Percentiles rank a stretch among this genome's conserved stretches.
These are phyloP conservation scores for Punctoribates punctum DNA, from an alignment of 2,888 invertebrate species.

Conservation along the genomic window DNA sequence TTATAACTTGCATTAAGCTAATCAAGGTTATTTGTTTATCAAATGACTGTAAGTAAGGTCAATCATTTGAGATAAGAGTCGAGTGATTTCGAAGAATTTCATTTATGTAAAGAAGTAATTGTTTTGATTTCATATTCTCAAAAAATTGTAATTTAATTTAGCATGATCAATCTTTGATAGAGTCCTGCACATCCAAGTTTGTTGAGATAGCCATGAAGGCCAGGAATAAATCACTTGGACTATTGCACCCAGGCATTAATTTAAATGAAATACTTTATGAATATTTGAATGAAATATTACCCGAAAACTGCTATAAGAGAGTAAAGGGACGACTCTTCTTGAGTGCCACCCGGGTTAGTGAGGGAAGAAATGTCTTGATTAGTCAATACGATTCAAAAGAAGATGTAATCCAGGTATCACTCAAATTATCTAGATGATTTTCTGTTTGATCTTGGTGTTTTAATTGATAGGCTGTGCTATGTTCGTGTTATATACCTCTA, in stretches of 20 bases:
- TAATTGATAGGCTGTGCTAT: conserved; percentile 71
- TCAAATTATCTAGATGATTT: neutral
- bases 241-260: conserved; percentile 93
- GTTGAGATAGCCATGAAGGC: conserved; percentile 85
- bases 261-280: conserved; percentile 81
- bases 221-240: conserved; percentile 80
- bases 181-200: too few relatives aligned
- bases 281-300: conserved; percentile 66
- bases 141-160: too few relatives aligned
- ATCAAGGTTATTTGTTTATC: too few relatives aligned
- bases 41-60: too few relatives aligned
- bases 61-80: too few relatives aligned
- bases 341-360: conserved; percentile 88
- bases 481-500: conserved; percentile 65
- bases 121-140: too few relatives aligned
- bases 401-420: conserved; percentile 86
- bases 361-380: conserved; percentile 91
- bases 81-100: too few relatives aligned
- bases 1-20: too few relatives aligned
- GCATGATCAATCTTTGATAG: too few relatives aligned
- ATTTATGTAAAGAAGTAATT: too few relatives aligned
- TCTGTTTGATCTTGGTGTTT: neutral
- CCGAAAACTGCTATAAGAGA: conserved; percentile 76
- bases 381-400: conserved; percentile 84
- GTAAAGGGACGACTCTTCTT: conserved; percentile 89